Conservation (phyloP, 2,888 invertebrate genomes). For the Belgica antarctica region DNA sequence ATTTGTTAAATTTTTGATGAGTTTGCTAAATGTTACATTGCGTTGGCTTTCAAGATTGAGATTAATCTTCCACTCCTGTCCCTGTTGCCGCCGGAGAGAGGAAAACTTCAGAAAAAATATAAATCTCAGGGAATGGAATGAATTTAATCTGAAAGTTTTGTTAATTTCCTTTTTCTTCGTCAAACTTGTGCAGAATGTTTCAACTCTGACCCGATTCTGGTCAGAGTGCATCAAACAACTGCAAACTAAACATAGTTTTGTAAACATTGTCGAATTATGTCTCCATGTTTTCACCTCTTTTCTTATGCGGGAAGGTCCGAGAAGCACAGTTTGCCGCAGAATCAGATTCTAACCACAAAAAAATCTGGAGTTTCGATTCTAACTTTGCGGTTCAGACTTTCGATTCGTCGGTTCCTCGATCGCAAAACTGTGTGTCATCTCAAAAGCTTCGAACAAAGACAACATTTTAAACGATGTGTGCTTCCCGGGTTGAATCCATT, state of each 20-base stretch:
- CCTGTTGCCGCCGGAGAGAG: no score
- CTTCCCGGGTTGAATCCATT: background rate
- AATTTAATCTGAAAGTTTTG: background rate
- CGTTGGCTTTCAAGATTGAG: background rate
- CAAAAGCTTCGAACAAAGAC: no score
- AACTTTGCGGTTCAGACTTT: no score
- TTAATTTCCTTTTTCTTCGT: conserved; percentile 3
- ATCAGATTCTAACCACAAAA: no score
- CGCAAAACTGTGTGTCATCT: no score
- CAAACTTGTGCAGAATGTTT: background rate
- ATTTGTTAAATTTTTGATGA: conserved; percentile 43
- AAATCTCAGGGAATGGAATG: no score
- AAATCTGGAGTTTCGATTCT: no score
- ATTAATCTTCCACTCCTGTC: background rate
- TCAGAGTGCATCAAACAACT: background rate
- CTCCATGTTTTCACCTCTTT: background rate
- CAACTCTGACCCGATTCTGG: background rate
- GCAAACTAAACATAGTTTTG: conserved; percentile 6
- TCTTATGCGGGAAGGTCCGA: no score
- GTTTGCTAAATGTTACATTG: conserved; percentile 2
- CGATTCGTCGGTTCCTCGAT: no score
- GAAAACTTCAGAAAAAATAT: background rate
- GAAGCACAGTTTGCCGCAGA: no score
- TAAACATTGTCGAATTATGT: background rate
- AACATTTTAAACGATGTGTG: no score